Evolutionary conservation across 2,888 invertebrate species (phyloP).

Genomic region (Podotricha telesiphe): DNA sequence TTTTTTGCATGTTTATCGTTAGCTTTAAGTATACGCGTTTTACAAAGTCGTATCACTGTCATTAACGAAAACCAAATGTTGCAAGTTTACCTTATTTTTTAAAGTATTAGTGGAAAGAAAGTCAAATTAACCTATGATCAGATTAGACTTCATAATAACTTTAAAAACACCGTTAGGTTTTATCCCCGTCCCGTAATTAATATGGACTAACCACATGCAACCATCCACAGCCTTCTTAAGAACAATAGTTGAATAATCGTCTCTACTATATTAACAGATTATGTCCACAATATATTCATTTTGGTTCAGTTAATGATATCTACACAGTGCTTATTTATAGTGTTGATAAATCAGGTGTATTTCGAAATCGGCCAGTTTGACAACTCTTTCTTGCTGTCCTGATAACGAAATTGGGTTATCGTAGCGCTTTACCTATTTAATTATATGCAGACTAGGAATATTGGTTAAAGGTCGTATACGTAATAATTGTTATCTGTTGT

Average conservation of each 20-base stretch:
- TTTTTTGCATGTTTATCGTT: too few relatives aligned
- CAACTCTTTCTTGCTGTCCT: constrained; percentile 60
- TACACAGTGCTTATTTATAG: constrained; percentile 21
- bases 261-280: constrained; percentile 20
- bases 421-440: constrained; percentile 60
- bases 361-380: constrained; percentile 54
- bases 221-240: constrained; percentile 5
- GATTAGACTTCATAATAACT: not conserved
- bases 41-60: not conserved
- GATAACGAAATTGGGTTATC: constrained; percentile 78
- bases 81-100: not conserved
- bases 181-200: constrained; percentile 11
- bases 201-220: constrained; percentile 18
- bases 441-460: constrained; percentile 7
- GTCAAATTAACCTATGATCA: constrained; percentile 10
- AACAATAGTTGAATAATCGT: constrained; percentile 20
- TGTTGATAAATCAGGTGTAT: constrained; percentile 53
- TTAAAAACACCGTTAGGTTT: not conserved
- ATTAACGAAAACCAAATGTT: not conserved
- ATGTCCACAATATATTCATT: constrained; percentile 1
- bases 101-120: constrained; percentile 13
- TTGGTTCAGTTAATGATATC: not conserved
- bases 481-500: not conserved
- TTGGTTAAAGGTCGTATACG: not conserved
- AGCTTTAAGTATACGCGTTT: too few relatives aligned